Evolutionary conservation across 1,140 invertebrate species (phyloP).

Genomic region (Drosophila triauraria): DNA sequence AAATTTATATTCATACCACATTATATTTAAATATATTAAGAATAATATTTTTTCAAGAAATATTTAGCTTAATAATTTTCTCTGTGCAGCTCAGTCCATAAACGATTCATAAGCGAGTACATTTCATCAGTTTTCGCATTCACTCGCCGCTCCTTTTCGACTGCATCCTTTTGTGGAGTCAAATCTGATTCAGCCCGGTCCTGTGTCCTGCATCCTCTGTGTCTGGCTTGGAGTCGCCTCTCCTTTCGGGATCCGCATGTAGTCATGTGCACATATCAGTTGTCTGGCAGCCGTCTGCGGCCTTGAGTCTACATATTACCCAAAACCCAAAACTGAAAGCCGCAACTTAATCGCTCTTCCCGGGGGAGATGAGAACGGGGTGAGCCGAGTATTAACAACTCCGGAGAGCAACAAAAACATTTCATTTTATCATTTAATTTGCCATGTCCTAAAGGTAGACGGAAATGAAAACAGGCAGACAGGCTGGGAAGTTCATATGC

Average conservation of each 20-base stretch:
- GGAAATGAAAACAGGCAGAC: conserved; percentile 35
- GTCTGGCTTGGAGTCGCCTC: conserved; percentile 46
- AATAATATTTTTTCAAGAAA: too few species aligned
- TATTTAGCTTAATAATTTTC: not conserved
- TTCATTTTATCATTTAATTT: conserved; percentile 61
- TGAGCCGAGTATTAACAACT: conserved; percentile 50
- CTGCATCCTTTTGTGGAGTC: conserved; percentile 63
- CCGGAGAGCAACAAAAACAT: conserved; percentile 36
- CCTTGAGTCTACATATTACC: conserved; percentile 60
- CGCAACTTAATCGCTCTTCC: conserved; percentile 73
- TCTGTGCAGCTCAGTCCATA: conserved; percentile 36
- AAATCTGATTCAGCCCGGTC: conserved; percentile 52
- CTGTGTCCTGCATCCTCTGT: conserved; percentile 37
- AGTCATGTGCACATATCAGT: conserved; percentile 82
- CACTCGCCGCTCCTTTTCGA: conserved; percentile 27
- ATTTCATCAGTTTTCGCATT: conserved; percentile 63
- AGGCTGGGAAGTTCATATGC: conserved; percentile 1
- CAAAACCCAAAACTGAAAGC: conserved; percentile 68
- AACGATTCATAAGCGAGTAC: conserved; percentile 66
- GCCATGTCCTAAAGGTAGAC: conserved; percentile 33
- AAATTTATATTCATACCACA: not conserved
- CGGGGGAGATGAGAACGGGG: not conserved
- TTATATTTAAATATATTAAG: too few species aligned
- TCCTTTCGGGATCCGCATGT: conserved; percentile 56
- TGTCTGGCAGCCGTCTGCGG: conserved; percentile 84